Percentiles rank a stretch among this genome's conserved stretches.
Conservation (phyloP, 2,797 vertebrate species). For the Aldrovandia affinis region DNA sequence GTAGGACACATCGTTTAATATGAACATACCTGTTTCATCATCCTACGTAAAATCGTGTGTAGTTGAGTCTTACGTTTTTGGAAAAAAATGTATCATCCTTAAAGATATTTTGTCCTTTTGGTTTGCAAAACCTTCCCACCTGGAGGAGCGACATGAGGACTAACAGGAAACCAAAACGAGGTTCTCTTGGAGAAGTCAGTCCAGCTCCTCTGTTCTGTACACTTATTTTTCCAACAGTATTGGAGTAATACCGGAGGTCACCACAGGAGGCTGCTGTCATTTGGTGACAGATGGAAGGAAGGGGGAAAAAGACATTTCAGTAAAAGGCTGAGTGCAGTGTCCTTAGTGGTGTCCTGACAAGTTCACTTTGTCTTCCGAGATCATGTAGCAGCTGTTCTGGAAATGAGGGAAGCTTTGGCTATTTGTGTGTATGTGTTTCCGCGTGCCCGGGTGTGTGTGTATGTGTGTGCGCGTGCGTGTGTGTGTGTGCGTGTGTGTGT, state of each 20-base stretch:
- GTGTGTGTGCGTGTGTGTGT: constrained; percentile 25
- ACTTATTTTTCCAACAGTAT: constrained; percentile 65
- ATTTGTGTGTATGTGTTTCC: constrained; percentile 34
- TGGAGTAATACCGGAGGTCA: constrained; percentile 54
- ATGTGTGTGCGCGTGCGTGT: constrained; percentile 43
- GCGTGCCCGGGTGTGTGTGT: constrained; percentile 15
- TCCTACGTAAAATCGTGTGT: constrained; percentile 61
- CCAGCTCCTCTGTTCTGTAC: constrained; percentile 53
- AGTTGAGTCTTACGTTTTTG: constrained; percentile 70
- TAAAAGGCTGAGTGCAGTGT: constrained; percentile 57
- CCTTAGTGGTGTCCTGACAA: constrained; percentile 67
- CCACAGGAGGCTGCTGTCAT: constrained; percentile 3
- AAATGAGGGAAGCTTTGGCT: constrained; percentile 39
- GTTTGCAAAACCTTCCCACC: constrained; percentile 63
- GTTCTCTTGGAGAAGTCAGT: constrained; percentile 59
- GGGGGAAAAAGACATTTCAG: constrained; percentile 37
- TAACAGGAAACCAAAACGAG: constrained; percentile 75
- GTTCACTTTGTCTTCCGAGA: constrained; percentile 81
- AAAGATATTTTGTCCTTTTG: constrained; percentile 46
- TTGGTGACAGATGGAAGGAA: neutral
- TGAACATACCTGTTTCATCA: constrained; percentile 60
- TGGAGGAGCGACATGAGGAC: constrained; percentile 55
- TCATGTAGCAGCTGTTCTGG: constrained; percentile 60
- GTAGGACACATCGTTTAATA: constrained; percentile 54
- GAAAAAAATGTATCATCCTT: constrained; percentile 62